These are phyloP conservation scores for Actinemys pallida DNA, from an alignment of 2,113 vertebrate genomes.

Conservation along the genomic window DNA sequence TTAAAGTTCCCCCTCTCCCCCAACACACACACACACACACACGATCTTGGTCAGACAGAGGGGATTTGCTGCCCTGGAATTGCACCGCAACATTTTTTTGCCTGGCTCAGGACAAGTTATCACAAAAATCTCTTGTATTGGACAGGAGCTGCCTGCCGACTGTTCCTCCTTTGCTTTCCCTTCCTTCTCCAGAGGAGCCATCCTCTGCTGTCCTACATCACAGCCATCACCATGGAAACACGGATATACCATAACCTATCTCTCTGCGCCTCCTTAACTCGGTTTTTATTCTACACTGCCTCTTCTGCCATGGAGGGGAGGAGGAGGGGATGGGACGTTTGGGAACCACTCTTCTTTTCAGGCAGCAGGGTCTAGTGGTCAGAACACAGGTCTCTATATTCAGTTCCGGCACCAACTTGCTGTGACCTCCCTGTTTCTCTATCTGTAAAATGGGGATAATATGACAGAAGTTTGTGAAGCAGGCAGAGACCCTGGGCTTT, in stretches of 20 bases:
- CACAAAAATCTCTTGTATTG: background rate
- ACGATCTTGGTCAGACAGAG: accelerated
- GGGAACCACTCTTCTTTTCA: background rate
- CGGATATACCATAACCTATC: background rate
- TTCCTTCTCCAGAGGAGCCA: background rate
- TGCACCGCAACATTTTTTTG: background rate
- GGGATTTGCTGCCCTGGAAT: background rate
- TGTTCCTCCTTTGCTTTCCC: background rate
- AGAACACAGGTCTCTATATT: background rate
- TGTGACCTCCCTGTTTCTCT: accelerated
- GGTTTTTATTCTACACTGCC: background rate
- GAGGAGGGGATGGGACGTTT: accelerated
- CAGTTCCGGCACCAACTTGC: accelerated
- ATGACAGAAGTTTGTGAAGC: too few species aligned
- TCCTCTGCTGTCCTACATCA: background rate
- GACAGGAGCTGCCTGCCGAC: background rate
- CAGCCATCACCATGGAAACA: background rate
- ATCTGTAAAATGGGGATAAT: too few species aligned
- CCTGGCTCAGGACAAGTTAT: accelerated
- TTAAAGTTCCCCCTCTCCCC: too few species aligned
- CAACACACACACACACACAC: accelerated
- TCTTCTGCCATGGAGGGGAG: accelerated
- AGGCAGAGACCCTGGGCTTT: too few species aligned
- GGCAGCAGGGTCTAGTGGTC: background rate
- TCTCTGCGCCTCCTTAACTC: background rate